phyloP scores from a whole-genome alignment of 2,888 invertebrate genomes.

The Microctonus aethiopoides region DNA sequence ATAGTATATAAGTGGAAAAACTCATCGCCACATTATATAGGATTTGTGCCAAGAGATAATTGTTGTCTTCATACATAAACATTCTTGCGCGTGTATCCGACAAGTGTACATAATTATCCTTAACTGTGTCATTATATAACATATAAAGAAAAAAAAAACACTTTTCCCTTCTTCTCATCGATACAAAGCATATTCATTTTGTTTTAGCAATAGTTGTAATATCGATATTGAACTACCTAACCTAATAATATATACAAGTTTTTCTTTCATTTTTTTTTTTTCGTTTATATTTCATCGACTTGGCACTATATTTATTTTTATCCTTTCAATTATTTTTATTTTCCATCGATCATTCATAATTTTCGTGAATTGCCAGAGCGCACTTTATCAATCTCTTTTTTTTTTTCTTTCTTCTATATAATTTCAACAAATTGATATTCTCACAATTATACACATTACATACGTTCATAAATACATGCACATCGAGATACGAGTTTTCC shows the following conservation, averaged over 20 bases:
- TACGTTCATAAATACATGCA: background rate
- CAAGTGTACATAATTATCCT: background rate
- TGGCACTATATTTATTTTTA: constrained; percentile 38
- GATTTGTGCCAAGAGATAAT: background rate
- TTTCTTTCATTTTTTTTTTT: constrained; percentile 28
- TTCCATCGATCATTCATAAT: background rate
- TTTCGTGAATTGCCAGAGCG: constrained; percentile 1
- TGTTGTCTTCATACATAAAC: background rate
- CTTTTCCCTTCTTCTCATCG: constrained; percentile 38
- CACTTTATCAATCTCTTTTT: background rate
- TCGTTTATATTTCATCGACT: constrained; percentile 38
- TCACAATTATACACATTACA: background rate
- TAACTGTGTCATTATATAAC: constrained; percentile 5
- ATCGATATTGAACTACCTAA: constrained; percentile 65
- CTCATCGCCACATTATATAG: background rate
- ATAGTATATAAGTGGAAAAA: background rate
- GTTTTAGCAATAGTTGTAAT: constrained; percentile 51
- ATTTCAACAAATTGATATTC: background rate
- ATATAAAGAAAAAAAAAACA: constrained; percentile 10
- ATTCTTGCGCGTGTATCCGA: background rate
- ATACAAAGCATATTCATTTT: constrained; percentile 58
- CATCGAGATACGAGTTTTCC: background rate
- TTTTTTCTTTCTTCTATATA: constrained; percentile 13
- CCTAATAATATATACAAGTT: constrained; percentile 65
- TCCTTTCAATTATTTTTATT: constrained; percentile 6